A percentile compares a stretch with the other conserved stretches of the same genome.
These are phyloP conservation scores for Lamprotornis superbus DNA, from an alignment of 2,113 vertebrate species.

Conservation along the genomic window DNA sequence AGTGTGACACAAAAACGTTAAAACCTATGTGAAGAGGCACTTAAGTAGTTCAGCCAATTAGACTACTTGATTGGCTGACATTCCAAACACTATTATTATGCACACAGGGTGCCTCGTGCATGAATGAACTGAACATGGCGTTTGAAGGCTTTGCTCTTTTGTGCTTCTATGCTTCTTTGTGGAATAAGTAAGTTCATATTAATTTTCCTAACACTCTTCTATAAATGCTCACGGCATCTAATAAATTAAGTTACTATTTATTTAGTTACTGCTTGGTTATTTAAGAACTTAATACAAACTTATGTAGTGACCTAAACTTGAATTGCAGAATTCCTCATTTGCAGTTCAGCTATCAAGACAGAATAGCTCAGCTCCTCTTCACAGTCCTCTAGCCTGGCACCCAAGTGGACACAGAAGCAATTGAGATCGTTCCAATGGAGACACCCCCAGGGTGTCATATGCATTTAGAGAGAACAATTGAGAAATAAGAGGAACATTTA, in stretches of 20 bases:
- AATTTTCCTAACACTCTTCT: slow-evolving; percentile 56
- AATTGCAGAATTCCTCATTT: slow-evolving; percentile 59
- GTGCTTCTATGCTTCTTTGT: background rate
- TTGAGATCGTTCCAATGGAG: background rate
- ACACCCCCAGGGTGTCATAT: background rate
- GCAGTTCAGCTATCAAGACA: slow-evolving; percentile 31
- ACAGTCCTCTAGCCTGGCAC: background rate
- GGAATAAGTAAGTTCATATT: slow-evolving; percentile 27
- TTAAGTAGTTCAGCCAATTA: slow-evolving; percentile 39
- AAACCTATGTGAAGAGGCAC: background rate
- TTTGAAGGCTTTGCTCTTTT: slow-evolving; percentile 13
- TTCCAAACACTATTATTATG: slow-evolving; percentile 22
- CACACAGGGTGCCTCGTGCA: slow-evolving; percentile 26
- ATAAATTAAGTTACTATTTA: slow-evolving; percentile 64
- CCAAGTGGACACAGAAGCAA: background rate
- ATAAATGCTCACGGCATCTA: slow-evolving; percentile 31
- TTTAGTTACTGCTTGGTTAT: slow-evolving; percentile 55
- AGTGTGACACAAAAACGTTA: background rate
- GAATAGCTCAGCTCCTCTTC: slow-evolving; percentile 19
- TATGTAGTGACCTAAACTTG: slow-evolving; percentile 3
- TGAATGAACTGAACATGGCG: background rate
- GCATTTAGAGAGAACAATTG: background rate
- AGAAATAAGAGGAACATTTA: slow-evolving; percentile 20
- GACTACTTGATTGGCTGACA: slow-evolving; percentile 10
- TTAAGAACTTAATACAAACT: slow-evolving; percentile 44